phyloP scores from a whole-genome alignment of 2,113 vertebrate species.

The Capreolus pygargus region DNA sequence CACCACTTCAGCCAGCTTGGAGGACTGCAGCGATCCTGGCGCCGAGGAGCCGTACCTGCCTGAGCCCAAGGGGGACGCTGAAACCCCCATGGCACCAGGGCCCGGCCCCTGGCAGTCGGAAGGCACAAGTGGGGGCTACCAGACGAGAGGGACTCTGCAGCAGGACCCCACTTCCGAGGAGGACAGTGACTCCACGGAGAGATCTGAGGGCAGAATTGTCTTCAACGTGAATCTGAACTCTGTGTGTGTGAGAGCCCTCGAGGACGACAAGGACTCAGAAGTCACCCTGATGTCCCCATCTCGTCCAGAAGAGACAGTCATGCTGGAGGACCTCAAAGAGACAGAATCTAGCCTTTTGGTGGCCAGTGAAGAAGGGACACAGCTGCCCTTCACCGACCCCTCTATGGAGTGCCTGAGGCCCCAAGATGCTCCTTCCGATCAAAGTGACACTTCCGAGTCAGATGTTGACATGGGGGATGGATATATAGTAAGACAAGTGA shows the following conservation, averaged over 20 bases:
- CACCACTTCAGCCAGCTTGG: fast-evolving
- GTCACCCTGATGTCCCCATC: neutral
- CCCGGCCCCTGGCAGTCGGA: neutral
- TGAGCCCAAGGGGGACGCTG: fast-evolving
- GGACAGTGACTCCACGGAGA: neutral
- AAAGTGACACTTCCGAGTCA: slow-evolving; percentile 46
- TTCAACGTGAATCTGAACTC: slow-evolving; percentile 78
- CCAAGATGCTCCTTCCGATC: slow-evolving; percentile 27
- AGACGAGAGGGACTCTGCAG: fast-evolving
- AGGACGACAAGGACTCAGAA: neutral
- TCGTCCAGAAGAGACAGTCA: neutral
- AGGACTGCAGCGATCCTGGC: neutral
- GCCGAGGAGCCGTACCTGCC: neutral
- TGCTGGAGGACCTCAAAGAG: neutral
- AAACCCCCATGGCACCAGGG: fast-evolving
- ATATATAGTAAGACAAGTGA: slow-evolving; percentile 80
- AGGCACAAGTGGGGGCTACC: fast-evolving
- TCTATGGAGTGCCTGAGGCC: neutral
- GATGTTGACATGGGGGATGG: neutral
- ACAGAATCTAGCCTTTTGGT: neutral
- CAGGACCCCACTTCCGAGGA: neutral
- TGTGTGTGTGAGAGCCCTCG: slow-evolving; percentile 70
- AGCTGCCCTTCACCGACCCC: fast-evolving
- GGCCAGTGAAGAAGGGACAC: neutral
- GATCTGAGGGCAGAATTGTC: neutral